phyloP scores from a whole-genome alignment of 1,140 invertebrate species.

The Aphelenchoides fujianensis region DNA sequence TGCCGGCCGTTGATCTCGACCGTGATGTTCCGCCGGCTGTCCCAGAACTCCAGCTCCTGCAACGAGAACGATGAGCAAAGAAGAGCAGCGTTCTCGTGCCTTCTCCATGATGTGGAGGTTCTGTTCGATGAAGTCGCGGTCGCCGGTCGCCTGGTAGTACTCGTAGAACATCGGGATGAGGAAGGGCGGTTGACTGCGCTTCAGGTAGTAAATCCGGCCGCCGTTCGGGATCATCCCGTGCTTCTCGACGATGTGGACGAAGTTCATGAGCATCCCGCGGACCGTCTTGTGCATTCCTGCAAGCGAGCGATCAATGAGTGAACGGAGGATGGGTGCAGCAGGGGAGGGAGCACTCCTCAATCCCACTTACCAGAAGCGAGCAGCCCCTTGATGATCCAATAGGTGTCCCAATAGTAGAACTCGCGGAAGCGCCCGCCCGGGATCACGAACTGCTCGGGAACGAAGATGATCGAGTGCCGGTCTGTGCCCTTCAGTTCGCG shows the following conservation, averaged over 20 bases:
- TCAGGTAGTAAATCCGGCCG: slow-evolving; percentile 78
- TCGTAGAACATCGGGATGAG: slow-evolving; percentile 78
- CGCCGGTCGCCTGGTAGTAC: slow-evolving; percentile 72
- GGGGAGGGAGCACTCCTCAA: slow-evolving; percentile 7
- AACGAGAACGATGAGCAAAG: background rate
- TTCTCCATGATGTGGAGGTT: slow-evolving; percentile 54
- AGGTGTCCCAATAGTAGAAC: slow-evolving; percentile 84
- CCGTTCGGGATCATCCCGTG: slow-evolving; percentile 83
- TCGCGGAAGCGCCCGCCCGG: slow-evolving; percentile 70
- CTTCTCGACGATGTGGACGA: slow-evolving; percentile 46
- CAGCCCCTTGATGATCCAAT: slow-evolving; percentile 84
- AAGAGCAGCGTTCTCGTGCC: slow-evolving; percentile 13
- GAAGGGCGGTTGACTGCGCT: slow-evolving; percentile 80
- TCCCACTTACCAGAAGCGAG: slow-evolving; percentile 70
- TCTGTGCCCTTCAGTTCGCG: background rate
- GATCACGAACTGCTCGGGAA: slow-evolving; percentile 19
- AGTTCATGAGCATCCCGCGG: slow-evolving; percentile 72
- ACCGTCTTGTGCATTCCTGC: slow-evolving; percentile 69
- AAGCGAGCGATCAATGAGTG: slow-evolving; percentile 5
- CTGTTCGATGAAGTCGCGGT: slow-evolving; percentile 69
- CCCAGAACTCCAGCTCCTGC: slow-evolving; percentile 66
- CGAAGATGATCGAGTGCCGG: slow-evolving; percentile 15
- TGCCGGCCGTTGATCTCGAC: slow-evolving; percentile 40
- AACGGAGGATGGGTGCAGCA: background rate
- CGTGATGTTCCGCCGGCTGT: slow-evolving; percentile 64